Conservation (phyloP, 2,113 vertebrate genomes). For the Motacilla tschutschensis region DNA sequence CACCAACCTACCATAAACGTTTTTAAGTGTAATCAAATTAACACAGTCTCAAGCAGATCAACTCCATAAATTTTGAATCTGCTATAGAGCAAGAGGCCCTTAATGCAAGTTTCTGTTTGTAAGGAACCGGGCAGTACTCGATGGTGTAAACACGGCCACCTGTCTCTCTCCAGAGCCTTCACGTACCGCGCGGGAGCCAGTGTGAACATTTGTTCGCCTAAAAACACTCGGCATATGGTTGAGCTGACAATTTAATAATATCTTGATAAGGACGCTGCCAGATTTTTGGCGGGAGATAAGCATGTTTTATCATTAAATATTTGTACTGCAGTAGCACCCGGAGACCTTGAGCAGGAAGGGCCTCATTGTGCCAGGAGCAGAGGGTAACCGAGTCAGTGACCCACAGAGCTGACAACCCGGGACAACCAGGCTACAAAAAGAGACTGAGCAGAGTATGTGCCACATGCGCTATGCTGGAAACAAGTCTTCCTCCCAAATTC, state of each 20-base stretch:
- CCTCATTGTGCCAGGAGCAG: not conserved
- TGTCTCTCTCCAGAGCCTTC: constrained; percentile 9
- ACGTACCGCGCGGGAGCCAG: not conserved
- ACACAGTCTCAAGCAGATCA: not conserved
- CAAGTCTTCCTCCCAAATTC: not conserved
- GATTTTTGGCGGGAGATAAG: constrained; percentile 63
- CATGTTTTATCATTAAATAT: constrained; percentile 65
- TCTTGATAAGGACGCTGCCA: constrained; percentile 43
- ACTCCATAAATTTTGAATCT: constrained; percentile 25
- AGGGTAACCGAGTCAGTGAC: not conserved
- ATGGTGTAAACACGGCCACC: constrained; percentile 56
- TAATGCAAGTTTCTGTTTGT: constrained; percentile 37
- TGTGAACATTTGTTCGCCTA: constrained; percentile 49
- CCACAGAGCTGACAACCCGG: not conserved
- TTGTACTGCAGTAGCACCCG: constrained; percentile 49
- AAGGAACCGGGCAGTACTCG: not conserved
- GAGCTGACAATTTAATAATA: constrained; percentile 63
- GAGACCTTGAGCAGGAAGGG: constrained; percentile 42
- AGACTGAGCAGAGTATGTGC: not conserved
- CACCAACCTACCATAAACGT: not conserved
- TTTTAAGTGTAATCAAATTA: constrained; percentile 32
- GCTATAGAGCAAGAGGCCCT: constrained; percentile 16
- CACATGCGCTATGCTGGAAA: not conserved
- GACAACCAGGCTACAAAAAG: not conserved
- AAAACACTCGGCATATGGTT: constrained; percentile 59